These are phyloP conservation scores for Thalassarche chlororhynchos DNA, from an alignment of 2,113 vertebrate species.

Conservation along the genomic window DNA sequence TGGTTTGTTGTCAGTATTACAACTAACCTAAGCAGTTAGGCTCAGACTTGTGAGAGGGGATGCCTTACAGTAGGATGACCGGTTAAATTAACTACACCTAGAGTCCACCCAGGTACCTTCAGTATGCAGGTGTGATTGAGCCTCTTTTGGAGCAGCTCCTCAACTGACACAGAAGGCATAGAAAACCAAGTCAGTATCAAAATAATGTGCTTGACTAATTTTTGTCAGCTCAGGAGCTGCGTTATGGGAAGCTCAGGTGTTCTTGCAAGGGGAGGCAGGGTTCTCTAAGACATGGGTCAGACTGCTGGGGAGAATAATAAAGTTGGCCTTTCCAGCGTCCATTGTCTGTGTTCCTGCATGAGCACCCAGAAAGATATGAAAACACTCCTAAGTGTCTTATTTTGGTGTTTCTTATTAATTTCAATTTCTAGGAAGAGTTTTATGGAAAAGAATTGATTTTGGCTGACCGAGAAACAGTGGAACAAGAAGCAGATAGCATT, in stretches of 20 bases:
- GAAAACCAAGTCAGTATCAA: background rate
- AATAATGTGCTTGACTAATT: background rate
- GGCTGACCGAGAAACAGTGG: slow-evolving; percentile 93
- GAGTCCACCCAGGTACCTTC: background rate
- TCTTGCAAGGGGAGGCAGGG: background rate
- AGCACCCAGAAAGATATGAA: background rate
- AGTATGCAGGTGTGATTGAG: background rate
- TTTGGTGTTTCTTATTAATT: slow-evolving; percentile 15
- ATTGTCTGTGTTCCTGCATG: background rate
- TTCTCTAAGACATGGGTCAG: background rate
- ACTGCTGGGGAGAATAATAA: background rate
- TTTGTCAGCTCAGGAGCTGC: background rate
- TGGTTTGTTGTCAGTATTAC: slow-evolving; percentile 10
- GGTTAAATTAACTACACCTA: background rate
- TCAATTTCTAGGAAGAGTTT: slow-evolving; percentile 87
- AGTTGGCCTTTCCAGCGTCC: background rate
- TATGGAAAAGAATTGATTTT: slow-evolving; percentile 92
- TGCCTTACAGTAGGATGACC: background rate
- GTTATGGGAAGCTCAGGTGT: background rate
- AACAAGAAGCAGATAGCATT: slow-evolving; percentile 90
- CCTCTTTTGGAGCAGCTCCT: background rate
- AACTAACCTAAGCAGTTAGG: background rate
- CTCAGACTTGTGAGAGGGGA: background rate
- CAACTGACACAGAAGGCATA: background rate
- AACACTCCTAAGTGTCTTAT: background rate